phyloP scores from a whole-genome alignment of 2,797 vertebrate genomes.

The Carcharodon carcharias region DNA sequence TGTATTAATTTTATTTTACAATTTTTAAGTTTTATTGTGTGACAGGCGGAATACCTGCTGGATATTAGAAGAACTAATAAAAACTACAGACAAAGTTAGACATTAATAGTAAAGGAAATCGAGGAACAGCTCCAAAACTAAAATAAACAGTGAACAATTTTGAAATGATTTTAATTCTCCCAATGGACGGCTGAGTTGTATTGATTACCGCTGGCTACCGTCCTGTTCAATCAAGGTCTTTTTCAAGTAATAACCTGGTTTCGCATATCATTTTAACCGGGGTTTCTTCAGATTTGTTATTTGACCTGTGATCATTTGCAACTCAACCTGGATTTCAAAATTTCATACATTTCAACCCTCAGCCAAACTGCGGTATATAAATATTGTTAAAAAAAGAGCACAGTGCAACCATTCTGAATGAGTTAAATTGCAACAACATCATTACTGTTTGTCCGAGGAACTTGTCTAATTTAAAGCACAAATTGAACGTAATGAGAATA shows the following conservation, averaged over 20 bases:
- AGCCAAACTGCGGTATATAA: background rate
- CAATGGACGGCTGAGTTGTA: constrained; percentile 1
- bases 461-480: constrained; percentile 7
- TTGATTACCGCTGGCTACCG: constrained; percentile 1
- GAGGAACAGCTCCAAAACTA: background rate
- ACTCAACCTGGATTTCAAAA: background rate
- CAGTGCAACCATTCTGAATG: background rate
- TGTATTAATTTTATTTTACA: background rate
- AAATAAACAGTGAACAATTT: constrained; percentile 14
- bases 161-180: constrained; percentile 5
- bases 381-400: background rate
- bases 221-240: constrained; percentile 7
- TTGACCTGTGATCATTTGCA: constrained; percentile 1
- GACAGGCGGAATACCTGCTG: background rate
- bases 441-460: constrained; percentile 23
- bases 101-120: background rate
- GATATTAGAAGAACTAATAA: background rate
- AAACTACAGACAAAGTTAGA: background rate
- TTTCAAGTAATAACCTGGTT: constrained; percentile 22
- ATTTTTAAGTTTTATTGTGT: background rate
- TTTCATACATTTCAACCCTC: background rate
- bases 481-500: constrained; percentile 25
- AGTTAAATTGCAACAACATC: background rate
- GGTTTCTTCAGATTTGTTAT: background rate
- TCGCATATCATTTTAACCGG: background rate